Conservation (phyloP, 1,140 invertebrate species). For the Drosophila subpulchrella region DNA sequence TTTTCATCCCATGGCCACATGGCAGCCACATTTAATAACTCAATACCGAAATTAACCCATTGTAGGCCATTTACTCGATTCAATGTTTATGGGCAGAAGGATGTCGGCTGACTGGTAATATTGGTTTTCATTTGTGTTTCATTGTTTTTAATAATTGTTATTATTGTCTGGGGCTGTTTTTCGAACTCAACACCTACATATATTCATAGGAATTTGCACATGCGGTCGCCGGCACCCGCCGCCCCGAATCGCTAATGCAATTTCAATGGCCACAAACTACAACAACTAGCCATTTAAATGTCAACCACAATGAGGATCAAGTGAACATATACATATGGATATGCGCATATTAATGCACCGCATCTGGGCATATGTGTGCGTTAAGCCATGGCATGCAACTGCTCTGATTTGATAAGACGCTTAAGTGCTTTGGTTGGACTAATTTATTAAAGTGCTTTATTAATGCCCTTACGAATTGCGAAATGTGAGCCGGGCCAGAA, state of each 20-base stretch:
- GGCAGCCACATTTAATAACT: slow-evolving; percentile 3
- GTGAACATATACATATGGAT: slow-evolving; percentile 41
- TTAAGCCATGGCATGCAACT: slow-evolving; percentile 44
- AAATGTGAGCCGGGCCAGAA: slow-evolving; percentile 1
- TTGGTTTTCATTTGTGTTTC: slow-evolving; percentile 77
- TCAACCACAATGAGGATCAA: slow-evolving; percentile 42
- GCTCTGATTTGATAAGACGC: slow-evolving; percentile 52
- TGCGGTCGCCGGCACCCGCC: not conserved
- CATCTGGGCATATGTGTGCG: slow-evolving; percentile 16
- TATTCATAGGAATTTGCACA: slow-evolving; percentile 56
- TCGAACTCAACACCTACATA: slow-evolving; percentile 53
- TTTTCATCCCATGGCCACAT: not conserved
- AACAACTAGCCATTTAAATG: slow-evolving; percentile 44
- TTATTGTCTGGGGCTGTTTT: slow-evolving; percentile 61
- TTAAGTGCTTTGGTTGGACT: slow-evolving; percentile 57
- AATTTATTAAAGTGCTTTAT: slow-evolving; percentile 76
- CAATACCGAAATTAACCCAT: slow-evolving; percentile 25
- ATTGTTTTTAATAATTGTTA: slow-evolving; percentile 80
- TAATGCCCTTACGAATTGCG: slow-evolving; percentile 63
- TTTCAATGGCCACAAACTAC: slow-evolving; percentile 43
- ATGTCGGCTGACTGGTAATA: slow-evolving; percentile 50
- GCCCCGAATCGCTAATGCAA: slow-evolving; percentile 29
- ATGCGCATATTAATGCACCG: slow-evolving; percentile 31
- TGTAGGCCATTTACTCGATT: slow-evolving; percentile 20
- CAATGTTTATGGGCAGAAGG: slow-evolving; percentile 21